Percentiles rank a stretch among this genome's conserved stretches.
Conservation (phyloP, 1,140 invertebrate species). For the Meloidogyne floridensis region DNA sequence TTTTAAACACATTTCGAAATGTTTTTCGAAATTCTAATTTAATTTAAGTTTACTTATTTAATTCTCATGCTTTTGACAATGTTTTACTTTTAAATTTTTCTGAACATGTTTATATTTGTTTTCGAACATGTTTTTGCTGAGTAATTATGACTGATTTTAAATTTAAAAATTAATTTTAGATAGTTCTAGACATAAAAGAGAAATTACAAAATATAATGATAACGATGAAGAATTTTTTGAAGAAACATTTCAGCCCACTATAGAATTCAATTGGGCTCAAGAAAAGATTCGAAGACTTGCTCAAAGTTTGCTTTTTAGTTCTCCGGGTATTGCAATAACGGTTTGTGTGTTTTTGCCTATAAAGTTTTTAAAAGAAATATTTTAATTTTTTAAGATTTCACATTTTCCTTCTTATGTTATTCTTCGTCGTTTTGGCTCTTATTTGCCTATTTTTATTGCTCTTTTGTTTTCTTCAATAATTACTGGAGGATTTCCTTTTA, state of each 20-base stretch:
- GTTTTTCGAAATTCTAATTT: too few relatives aligned
- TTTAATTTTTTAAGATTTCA: slow-evolving; percentile 19
- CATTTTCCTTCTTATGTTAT: slow-evolving; percentile 32
- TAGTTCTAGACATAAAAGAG: background rate
- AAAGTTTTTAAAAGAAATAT: background rate
- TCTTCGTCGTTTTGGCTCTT: slow-evolving; percentile 27
- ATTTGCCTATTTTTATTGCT: slow-evolving; percentile 25
- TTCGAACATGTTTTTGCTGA: too few relatives aligned
- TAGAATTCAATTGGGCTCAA: background rate
- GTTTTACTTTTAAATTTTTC: too few relatives aligned
- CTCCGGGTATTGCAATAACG: slow-evolving; percentile 21
- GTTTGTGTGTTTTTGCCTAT: background rate
- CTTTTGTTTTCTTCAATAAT: slow-evolving; percentile 34
- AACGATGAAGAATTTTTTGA: background rate
- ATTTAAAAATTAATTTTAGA: background rate
- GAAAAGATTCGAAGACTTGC: background rate
- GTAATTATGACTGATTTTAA: background rate
- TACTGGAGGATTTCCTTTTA: slow-evolving; percentile 32
- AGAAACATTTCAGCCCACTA: background rate
- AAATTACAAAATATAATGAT: background rate
- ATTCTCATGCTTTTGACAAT: too few relatives aligned
- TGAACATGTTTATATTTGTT: too few relatives aligned
- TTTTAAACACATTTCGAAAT: too few relatives aligned
- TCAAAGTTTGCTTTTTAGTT: slow-evolving; percentile 24
- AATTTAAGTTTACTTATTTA: too few relatives aligned